phyloP scores from a whole-genome alignment of 2,113 vertebrate genomes.

The Toxotes chatareus region DNA sequence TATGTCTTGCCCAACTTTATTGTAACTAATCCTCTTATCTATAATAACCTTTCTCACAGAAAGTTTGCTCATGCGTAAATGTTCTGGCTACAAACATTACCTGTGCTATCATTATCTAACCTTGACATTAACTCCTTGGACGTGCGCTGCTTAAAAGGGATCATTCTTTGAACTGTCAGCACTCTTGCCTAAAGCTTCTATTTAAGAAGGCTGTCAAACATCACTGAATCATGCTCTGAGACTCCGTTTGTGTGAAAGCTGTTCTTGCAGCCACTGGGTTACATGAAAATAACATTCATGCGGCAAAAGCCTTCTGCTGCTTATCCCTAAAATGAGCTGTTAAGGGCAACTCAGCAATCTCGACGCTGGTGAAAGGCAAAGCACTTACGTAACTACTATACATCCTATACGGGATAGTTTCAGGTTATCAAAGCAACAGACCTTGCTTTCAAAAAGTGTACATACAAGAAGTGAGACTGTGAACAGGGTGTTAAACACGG shows the following conservation, averaged over 20 bases:
- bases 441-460: not conserved
- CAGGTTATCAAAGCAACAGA: not conserved
- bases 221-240: not conserved
- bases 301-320: not conserved
- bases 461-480: not conserved
- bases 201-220: constrained; percentile 2
- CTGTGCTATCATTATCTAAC: constrained; percentile 15
- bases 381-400: not conserved
- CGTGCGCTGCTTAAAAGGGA: constrained; percentile 1
- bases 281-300: not conserved
- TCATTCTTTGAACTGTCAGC: not conserved
- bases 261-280: not conserved
- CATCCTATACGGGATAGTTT: not conserved
- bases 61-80: constrained; percentile 22
- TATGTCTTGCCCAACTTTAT: not conserved
- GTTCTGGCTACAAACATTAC: constrained; percentile 9
- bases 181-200: not conserved
- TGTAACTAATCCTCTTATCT: constrained; percentile 52
- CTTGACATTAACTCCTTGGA: constrained; percentile 35
- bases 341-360: not conserved
- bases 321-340: not conserved
- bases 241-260: not conserved
- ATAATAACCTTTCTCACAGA: constrained; percentile 18
- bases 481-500: not conserved
- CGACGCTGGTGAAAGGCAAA: not conserved